Evolutionary conservation across 2,797 vertebrate genomes (phyloP).

Genomic region (Lemur catta): DNA sequence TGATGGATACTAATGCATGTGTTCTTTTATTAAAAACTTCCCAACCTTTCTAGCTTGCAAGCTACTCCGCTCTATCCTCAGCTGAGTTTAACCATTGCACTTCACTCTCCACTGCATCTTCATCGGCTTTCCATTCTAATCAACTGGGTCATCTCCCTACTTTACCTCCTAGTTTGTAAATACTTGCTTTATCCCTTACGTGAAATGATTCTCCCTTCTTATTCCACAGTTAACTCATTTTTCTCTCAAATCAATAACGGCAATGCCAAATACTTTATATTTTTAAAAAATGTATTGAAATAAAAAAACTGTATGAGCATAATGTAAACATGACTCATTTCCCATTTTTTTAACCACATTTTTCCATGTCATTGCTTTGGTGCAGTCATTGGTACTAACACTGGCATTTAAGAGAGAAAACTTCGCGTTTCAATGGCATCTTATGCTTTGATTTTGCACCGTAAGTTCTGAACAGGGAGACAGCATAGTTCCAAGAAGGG

Average conservation of each 20-base stretch:
- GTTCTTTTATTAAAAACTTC: not conserved
- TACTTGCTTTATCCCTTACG: not conserved
- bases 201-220: not conserved
- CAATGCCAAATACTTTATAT: not conserved
- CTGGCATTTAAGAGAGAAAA: not conserved
- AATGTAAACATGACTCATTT: constrained; percentile 7
- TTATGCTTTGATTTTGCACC: not conserved
- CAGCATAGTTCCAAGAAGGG: not conserved
- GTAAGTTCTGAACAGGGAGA: not conserved
- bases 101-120: not conserved
- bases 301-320: not conserved
- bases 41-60: not conserved
- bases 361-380: not conserved
- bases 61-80: not conserved
- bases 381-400: not conserved
- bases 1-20: not conserved
- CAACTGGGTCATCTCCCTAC: not conserved
- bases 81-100: not conserved
- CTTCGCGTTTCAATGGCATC: not conserved
- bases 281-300: not conserved
- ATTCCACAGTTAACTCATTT: not conserved
- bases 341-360: not conserved
- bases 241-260: not conserved
- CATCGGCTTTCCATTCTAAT: not conserved
- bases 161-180: not conserved